Conservation (phyloP, 92 coral and sea anemone species). For the Blastomussa wellsi region DNA sequence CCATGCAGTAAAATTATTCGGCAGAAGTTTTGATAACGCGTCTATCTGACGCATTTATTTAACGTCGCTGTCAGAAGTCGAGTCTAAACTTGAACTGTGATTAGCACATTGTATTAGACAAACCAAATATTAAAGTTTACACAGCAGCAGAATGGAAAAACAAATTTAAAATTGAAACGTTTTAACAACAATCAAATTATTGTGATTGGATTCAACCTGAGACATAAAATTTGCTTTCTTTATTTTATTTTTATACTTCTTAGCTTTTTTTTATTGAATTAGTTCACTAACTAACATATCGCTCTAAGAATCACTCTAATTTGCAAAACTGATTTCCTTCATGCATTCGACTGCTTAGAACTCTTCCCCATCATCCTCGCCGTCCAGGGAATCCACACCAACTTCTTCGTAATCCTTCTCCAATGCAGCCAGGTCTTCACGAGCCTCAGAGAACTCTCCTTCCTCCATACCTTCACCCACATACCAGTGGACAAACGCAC, state of each 20-base stretch:
- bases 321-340: background rate
- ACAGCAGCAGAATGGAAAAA: too few species aligned
- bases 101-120: too few species aligned
- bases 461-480: constrained; percentile 98
- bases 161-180: background rate
- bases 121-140: too few species aligned
- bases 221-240: background rate
- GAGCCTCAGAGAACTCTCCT: constrained; percentile 99
- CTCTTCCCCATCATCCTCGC: constrained; percentile 62
- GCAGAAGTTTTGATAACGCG: too few species aligned
- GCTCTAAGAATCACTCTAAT: background rate
- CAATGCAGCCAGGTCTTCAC: constrained; percentile 92
- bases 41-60: too few species aligned
- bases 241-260: background rate
- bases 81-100: too few species aligned
- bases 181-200: background rate
- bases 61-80: too few species aligned
- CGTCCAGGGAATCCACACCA: constrained; percentile 63
- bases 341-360: constrained; percentile 16
- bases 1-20: too few species aligned
- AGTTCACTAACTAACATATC: too few species aligned
- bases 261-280: too few species aligned
- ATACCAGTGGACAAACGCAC: constrained; percentile 99
- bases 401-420: constrained; percentile 99
- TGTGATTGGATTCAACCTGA: background rate